These are phyloP conservation scores for Meghimatium bilineatum DNA, from an alignment of 2,888 invertebrate genomes.

Conservation along the genomic window DNA sequence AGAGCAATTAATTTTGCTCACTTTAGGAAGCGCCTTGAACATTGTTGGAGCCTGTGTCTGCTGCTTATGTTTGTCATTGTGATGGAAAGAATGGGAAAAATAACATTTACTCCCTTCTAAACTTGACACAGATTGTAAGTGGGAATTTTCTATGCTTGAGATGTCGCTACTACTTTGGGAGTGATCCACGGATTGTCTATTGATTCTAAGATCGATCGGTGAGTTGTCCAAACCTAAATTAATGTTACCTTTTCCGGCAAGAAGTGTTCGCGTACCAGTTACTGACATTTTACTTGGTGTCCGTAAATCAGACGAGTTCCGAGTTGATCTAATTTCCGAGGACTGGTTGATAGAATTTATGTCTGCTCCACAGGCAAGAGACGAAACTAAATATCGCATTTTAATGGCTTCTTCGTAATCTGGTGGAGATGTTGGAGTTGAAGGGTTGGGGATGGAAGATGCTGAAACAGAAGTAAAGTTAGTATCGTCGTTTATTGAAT, in stretches of 20 bases:
- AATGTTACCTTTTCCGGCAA: constrained; percentile 23
- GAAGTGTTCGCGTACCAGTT: constrained; percentile 2
- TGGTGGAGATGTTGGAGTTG: constrained; percentile 30
- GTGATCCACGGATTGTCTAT: background rate
- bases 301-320: background rate
- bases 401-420: constrained; percentile 47
- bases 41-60: background rate
- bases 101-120: background rate
- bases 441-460: background rate
- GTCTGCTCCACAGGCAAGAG: background rate
- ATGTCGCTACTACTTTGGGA: background rate
- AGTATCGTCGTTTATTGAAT: background rate
- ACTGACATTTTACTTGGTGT: background rate
- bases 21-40: constrained; percentile 22
- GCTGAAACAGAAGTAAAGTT: background rate
- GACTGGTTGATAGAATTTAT: background rate
- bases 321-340: constrained; percentile 42
- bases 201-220: constrained; percentile 22
- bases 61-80: background rate
- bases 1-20: background rate
- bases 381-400: constrained; percentile 30
- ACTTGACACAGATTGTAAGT: background rate
- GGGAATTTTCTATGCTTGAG: background rate
- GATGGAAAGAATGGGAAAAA: background rate
- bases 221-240: background rate